A percentile compares a stretch with the other conserved stretches of the same genome.
phyloP scores from a whole-genome alignment of 1,140 invertebrate genomes.

The Ceratina japonica region DNA sequence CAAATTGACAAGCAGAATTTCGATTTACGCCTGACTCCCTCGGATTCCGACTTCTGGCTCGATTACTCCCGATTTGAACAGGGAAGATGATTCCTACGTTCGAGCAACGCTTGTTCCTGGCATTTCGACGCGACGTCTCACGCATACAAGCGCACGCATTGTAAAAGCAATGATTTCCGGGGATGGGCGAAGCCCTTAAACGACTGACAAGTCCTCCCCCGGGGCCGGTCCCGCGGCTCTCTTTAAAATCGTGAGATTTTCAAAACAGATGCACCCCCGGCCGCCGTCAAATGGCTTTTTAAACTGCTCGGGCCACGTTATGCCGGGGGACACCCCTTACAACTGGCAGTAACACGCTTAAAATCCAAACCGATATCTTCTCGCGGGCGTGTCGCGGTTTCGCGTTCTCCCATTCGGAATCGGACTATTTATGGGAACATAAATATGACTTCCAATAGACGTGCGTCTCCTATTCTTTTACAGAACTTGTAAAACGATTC shows the following conservation, averaged over 20 bases:
- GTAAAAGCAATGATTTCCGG: slow-evolving; percentile 48
- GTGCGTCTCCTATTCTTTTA: background rate
- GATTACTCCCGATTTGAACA: slow-evolving; percentile 15
- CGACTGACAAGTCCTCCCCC: slow-evolving; percentile 61
- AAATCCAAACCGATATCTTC: slow-evolving; percentile 67
- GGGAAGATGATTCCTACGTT: slow-evolving; percentile 2
- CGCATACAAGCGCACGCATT: background rate
- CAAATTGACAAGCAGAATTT: no score
- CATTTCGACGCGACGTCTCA: slow-evolving; percentile 3
- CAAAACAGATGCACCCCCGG: slow-evolving; percentile 74
- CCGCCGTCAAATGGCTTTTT: slow-evolving; percentile 72
- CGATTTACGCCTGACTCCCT: background rate
- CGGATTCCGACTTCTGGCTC: slow-evolving; percentile 1
- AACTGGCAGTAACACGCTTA: slow-evolving; percentile 68
- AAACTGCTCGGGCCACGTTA: slow-evolving; percentile 67
- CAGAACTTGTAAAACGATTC: background rate
- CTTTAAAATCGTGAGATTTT: slow-evolving; percentile 68
- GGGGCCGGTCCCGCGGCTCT: slow-evolving; percentile 40
- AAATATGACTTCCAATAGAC: background rate
- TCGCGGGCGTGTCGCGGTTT: slow-evolving; percentile 1
- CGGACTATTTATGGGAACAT: slow-evolving; percentile 61
- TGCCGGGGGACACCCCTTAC: slow-evolving; percentile 41
- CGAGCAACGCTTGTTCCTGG: slow-evolving; percentile 14
- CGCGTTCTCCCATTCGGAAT: slow-evolving; percentile 27
- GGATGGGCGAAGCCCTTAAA: slow-evolving; percentile 56